Evolutionary conservation across 2,888 invertebrate genomes (phyloP), one percentile per base, ranked within the genome.

Genomic region (Disparrhopalites patrizii): DNA sequence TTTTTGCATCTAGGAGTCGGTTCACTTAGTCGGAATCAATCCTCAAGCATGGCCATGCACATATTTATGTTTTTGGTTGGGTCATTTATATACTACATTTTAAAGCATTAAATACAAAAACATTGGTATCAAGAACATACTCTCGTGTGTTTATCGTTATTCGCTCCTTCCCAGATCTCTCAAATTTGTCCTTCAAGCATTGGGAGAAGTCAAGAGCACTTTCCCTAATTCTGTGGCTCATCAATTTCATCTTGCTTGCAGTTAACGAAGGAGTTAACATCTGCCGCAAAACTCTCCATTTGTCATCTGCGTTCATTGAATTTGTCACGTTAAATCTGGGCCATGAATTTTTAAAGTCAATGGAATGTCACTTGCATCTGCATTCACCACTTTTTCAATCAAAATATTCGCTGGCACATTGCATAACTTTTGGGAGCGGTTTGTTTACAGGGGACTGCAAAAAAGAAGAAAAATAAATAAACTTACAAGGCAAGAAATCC

Each of bases 251-350:
- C 52, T 73, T 73, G n/a, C 66, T 52, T 5, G 70, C 65, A 3
- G 73, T 71, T 27, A 75, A 69, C 36, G 72, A 52, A 3, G 70
- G 72, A 20, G 69, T 73, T 30, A 70, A 50, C 43, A 61, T 56
- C 4, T 55, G 54, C 38, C 75, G 61, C 28, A 75, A 62, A 15
- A 55, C 58, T 62, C 71, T 73, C 75, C 75, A 75, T 68, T 75
- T 75, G 28, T 72, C 71, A 33, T 70, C 73, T 71, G 43, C 31
- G 52, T 66, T n/a, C n/a, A n/a, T n/a, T n/a, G n/a, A n/a, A n/a
- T n/a, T n/a, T n/a, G n/a, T n/a, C n/a, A n/a, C n/a, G n/a, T n/a
- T n/a, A n/a, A n/a, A n/a, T n/a, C n/a, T n/a, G n/a, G n/a, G n/a
- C n/a, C n/a, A n/a, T n/a, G n/a, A n/a, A n/a, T n/a, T n/a, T n/a